These are phyloP conservation scores for Toxotes lorentzi DNA, from an alignment of 2,797 vertebrate genomes.

Conservation along the genomic window DNA sequence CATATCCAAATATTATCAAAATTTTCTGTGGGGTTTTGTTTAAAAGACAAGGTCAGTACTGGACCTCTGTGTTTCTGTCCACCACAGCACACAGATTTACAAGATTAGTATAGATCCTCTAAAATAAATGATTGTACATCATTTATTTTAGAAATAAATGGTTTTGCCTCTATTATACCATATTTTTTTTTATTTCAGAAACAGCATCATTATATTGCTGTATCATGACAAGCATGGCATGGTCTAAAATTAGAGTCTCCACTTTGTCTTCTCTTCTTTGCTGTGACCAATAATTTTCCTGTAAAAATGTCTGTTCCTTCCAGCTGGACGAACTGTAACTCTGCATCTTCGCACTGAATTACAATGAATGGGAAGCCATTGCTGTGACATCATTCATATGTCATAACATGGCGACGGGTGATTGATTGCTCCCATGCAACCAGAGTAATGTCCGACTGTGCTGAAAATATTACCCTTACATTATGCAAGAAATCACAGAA, in stretches of 20 bases:
- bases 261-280: too few relatives aligned
- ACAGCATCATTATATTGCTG: too few relatives aligned
- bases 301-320: too few relatives aligned
- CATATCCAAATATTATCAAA: too few relatives aligned
- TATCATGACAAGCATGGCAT: too few relatives aligned
- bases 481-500: conserved; percentile 16
- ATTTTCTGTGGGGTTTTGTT: background rate
- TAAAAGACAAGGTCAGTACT: background rate
- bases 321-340: too few relatives aligned
- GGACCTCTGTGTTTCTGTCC: background rate
- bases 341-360: background rate
- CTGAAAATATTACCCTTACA: conserved; percentile 34
- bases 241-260: too few relatives aligned
- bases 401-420: conserved; percentile 1
- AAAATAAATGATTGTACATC: background rate
- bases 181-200: too few relatives aligned
- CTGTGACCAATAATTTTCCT: too few relatives aligned
- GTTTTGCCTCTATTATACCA: too few relatives aligned
- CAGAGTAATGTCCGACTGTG: conserved; percentile 15
- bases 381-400: conserved; percentile 20
- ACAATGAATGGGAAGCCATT: background rate
- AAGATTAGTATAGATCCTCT: background rate
- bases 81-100: background rate
- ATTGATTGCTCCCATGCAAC: conserved; percentile 3
- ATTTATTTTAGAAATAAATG: too few relatives aligned